Evolutionary conservation across 2,888 invertebrate genomes (phyloP), one percentile per base, ranked within the genome.

Genomic region (Ceramica pisi): DNA sequence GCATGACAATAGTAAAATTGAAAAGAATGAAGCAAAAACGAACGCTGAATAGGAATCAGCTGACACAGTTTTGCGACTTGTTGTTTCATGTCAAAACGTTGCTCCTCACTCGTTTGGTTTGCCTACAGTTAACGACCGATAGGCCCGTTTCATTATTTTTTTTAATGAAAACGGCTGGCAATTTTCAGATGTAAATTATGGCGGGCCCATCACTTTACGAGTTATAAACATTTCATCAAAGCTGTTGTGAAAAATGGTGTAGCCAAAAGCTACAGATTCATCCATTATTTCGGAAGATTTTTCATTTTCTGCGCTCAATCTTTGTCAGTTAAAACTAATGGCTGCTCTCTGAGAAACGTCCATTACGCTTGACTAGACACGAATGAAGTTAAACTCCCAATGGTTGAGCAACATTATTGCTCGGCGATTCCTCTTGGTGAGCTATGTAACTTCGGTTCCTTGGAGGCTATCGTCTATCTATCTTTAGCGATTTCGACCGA

Each of bases 251-350:
- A 73, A 75, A 75, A 75, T 66, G 7, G 57, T 21, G 16, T 57
- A 50, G 21, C n/a, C 26, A 57, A 57, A 57, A 50, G 41, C 65
- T 23, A 41, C 16, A 71, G 7, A 23, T 55, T 1, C 26, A 10
- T 48, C 51, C 63, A 72, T 67, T 60, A 73, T 68, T 23, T 48
- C 51, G 31, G 16, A 14, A 23, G 2, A 62, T 48, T 48, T 51
- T 61, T 31, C 19, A 67, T 53, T 61, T 69, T 61, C 19, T 14
- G 46, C 26, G 68, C 74, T 65, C 74, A 74, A 67, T 67, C 55
- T 69, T 64, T 50, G 71, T 46, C 63, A 56, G 64, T 75, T 78
- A 50, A 67, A 80, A 70, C 44, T 64, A 64, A 80, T 80, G 51
- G 56, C 66, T 10, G 5, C 51, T 65, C 31, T 38, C n/a, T 78